phyloP scores from a whole-genome alignment of 35 echinoderm and acorn worm genomes.

The Ophioderma brevispina region DNA sequence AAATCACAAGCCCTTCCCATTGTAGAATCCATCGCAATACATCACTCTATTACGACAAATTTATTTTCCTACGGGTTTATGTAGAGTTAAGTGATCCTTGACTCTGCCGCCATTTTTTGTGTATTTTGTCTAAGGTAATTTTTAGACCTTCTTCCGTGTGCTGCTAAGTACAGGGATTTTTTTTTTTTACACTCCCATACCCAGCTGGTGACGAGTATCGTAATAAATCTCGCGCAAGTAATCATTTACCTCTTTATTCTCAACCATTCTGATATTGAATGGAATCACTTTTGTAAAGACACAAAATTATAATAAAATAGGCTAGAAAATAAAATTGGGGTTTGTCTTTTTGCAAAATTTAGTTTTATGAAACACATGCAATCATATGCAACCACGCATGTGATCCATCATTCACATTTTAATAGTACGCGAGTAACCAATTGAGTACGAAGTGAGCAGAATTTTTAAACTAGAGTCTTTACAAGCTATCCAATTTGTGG shows the following conservation, averaged over 20 bases:
- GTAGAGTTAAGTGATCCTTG: conserved; percentile 53
- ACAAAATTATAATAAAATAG: background rate
- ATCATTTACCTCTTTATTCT: background rate
- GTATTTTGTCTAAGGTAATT: background rate
- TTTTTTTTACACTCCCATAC: conserved; percentile 55
- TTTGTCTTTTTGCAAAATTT: background rate
- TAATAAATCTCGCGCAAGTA: conserved; percentile 36
- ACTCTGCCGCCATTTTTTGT: conserved; percentile 12
- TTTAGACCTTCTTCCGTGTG: background rate
- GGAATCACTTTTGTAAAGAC: background rate
- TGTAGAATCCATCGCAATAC: conserved; percentile 61
- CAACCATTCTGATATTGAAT: background rate
- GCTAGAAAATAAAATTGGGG: background rate
- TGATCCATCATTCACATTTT: background rate
- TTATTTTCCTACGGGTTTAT: conserved; percentile 42
- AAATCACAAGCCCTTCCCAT: conserved; percentile 63
- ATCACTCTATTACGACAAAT: conserved; percentile 62
- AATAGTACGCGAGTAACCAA: background rate
- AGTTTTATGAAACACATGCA: background rate
- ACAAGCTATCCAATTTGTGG: background rate
- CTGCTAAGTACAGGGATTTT: conserved; percentile 17
- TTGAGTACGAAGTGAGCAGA: background rate
- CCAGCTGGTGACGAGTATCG: conserved; percentile 26
- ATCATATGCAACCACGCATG: background rate
- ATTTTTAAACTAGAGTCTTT: background rate